Percentiles rank a stretch among this genome's conserved stretches.
phyloP scores from a whole-genome alignment of 2,113 vertebrate species.

The Cairina moschata region DNA sequence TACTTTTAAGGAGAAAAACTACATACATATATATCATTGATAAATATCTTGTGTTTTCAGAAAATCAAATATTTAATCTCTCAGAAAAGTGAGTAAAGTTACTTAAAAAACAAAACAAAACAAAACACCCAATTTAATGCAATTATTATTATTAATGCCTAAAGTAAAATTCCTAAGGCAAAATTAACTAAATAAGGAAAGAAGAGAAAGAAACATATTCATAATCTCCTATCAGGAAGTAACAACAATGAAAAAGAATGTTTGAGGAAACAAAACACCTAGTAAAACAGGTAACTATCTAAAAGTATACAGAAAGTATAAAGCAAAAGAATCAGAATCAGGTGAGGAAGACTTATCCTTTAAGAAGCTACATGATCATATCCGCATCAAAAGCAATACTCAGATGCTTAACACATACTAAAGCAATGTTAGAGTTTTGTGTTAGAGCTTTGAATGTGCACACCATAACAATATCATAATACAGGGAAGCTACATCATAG shows the following conservation, averaged over 20 bases:
- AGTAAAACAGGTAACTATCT: not conserved
- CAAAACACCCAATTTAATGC: not conserved
- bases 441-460: not conserved
- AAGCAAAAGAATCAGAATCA: not conserved
- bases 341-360: not conserved
- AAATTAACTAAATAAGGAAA: not conserved
- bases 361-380: not conserved
- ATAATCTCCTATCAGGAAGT: not conserved
- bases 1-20: not conserved
- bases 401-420: not conserved
- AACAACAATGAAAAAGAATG: not conserved
- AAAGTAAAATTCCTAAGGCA: not conserved
- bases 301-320: not conserved
- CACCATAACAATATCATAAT: not conserved
- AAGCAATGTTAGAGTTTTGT: accelerated
- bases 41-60: not conserved
- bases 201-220: not conserved
- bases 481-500: not conserved
- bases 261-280: not conserved
- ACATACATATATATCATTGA: not conserved
- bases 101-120: not conserved
- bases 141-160: not conserved
- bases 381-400: not conserved
- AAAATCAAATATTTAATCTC: not conserved
- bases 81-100: not conserved